Conservation (phyloP, 2,888 invertebrate genomes). For the Hydriomena furcata region DNA sequence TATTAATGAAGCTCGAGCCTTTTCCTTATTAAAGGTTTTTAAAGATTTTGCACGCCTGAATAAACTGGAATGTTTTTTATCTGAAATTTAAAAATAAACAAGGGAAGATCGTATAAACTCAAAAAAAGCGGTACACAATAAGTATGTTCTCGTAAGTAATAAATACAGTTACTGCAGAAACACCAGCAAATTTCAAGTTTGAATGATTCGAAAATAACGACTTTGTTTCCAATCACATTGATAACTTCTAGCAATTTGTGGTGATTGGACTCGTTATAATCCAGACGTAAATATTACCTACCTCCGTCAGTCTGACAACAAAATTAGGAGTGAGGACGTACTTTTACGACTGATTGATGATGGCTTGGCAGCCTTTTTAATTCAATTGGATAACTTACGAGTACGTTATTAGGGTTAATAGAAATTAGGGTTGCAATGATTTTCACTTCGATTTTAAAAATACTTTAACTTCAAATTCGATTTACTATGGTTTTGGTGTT, state of each 20-base stretch:
- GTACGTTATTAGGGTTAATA: constrained; percentile 11
- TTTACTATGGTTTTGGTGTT: no score
- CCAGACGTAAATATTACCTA: constrained; percentile 23
- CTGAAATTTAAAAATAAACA: no score
- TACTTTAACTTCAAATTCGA: no score
- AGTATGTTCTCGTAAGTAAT: no score
- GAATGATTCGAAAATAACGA: no score
- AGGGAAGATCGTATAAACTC: no score
- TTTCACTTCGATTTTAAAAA: no score
- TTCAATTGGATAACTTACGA: constrained; percentile 44
- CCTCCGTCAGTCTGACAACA: constrained; percentile 38
- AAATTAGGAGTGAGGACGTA: constrained; percentile 36
- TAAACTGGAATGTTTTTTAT: background rate
- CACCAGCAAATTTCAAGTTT: no score
- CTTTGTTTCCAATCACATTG: background rate
- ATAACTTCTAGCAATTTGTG: constrained; percentile 20
- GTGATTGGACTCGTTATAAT: constrained; percentile 26
- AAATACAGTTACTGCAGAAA: no score
- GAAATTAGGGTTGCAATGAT: constrained; percentile 19
- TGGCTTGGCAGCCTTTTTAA: constrained; percentile 29
- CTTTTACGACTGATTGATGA: constrained; percentile 45
- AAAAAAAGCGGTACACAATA: no score
- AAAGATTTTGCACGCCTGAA: background rate
- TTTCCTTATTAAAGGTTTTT: background rate
- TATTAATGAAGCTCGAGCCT: constrained; percentile 34